These are phyloP conservation scores for Blastomussa wellsi DNA, from an alignment of 92 coral and sea anemone species.

Conservation along the genomic window DNA sequence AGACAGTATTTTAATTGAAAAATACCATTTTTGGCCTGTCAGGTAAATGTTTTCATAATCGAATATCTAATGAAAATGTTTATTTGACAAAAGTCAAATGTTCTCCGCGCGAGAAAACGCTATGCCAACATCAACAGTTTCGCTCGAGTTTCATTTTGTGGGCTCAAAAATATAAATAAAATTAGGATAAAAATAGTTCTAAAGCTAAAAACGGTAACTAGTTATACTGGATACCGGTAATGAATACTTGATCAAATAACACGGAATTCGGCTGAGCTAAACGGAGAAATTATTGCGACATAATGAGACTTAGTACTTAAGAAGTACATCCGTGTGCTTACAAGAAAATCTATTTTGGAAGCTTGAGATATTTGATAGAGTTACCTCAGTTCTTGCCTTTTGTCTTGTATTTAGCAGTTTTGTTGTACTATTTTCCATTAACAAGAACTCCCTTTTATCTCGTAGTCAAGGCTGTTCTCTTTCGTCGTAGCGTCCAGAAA, in stretches of 20 bases:
- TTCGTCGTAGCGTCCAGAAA: too few species aligned
- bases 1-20: slow-evolving; percentile 11
- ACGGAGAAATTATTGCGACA: not conserved
- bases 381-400: too few species aligned
- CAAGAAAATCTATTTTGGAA: too few species aligned
- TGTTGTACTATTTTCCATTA: too few species aligned
- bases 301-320: too few species aligned
- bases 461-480: too few species aligned
- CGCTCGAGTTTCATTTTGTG: not conserved
- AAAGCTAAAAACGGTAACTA: not conserved
- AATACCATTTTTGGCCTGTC: not conserved
- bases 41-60: not conserved
- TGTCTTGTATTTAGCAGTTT: too few species aligned
- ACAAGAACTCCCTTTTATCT: too few species aligned
- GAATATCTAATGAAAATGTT: not conserved
- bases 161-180: not conserved
- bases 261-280: not conserved
- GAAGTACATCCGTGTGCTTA: too few species aligned
- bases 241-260: not conserved
- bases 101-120: not conserved
- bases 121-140: not conserved
- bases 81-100: not conserved
- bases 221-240: not conserved
- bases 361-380: too few species aligned
- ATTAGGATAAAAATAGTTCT: not conserved